Base-by-base conservation (phyloP, 1,140 invertebrate species). In the Sycophila sp. region DNA sequence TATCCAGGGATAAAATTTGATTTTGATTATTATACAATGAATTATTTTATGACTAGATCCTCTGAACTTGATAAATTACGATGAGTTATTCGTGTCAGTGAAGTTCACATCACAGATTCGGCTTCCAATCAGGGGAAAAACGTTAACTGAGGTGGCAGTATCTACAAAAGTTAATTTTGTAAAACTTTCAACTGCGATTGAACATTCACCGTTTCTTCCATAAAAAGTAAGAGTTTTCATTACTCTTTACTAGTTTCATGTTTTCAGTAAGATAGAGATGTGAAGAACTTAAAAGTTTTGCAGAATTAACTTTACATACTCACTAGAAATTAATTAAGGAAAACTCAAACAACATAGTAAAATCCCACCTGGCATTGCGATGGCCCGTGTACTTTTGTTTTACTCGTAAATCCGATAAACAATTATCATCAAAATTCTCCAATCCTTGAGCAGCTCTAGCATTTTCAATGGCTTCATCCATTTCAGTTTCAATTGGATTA, bases 301-400 rank as follows among this genome's bases (percentile, higher is more conserved):
- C 24, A 58, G 42, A 51, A 8, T 59, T 36, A 58, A 36, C 32
- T 13, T 28, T 7, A 42, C 28, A 60, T 58, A 66, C 26, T 59
- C 17, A 53, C 55, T 62, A 62, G 24, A 63, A 32, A 55, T 69
- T 55, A 10, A 34, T 15, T 55, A 42, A 30, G 3, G 5, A 13
- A 63, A 70, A 45, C 6, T 34, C 13, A 1, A 45, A 24, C 26
- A 56, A 63, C 28, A 38, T 45, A 74, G 36, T 63, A 62, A 49
- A 34, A 70, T 75, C 69, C 78, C 87, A 91, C 90, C 93, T 90
- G 6, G 94, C 91, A 86, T 96, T 96, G 62, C 94, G 88, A 83
- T 96, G 95, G 15, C 95, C 95, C 59, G 87, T 90, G 80, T 90
- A 96, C 76, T 92, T 92, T 81, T 89, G 90, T 71, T 89, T 91